Evolutionary conservation across 2,113 vertebrate genomes (phyloP).

Genomic region (Xiphophorus hellerii): DNA sequence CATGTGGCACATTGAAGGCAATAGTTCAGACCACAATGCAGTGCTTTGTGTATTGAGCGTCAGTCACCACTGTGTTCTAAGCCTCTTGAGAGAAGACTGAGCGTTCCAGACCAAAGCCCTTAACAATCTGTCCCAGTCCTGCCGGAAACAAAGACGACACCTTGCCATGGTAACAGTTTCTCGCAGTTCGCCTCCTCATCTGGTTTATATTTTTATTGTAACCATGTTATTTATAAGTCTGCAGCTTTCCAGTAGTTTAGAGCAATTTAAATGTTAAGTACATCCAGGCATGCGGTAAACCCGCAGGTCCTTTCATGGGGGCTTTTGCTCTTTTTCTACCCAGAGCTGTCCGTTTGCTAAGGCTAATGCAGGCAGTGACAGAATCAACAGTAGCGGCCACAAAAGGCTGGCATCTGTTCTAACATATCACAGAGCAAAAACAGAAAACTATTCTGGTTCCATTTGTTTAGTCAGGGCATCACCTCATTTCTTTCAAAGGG

Average conservation of each 20-base stretch:
- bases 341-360: slow-evolving; percentile 54
- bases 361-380: slow-evolving; percentile 67
- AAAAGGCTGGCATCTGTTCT: slow-evolving; percentile 68
- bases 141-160: slow-evolving; percentile 69
- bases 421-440: slow-evolving; percentile 52
- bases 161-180: slow-evolving; percentile 67
- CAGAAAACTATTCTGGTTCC: slow-evolving; percentile 45
- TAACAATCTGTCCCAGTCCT: slow-evolving; percentile 55
- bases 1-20: slow-evolving; percentile 63
- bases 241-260: slow-evolving; percentile 89
- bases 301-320: slow-evolving; percentile 87
- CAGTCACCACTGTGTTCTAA: slow-evolving; percentile 70
- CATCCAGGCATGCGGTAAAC: slow-evolving; percentile 92
- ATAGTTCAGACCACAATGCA: slow-evolving; percentile 64
- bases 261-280: slow-evolving; percentile 91
- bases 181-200: slow-evolving; percentile 82
- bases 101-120: slow-evolving; percentile 58
- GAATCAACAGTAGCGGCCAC: slow-evolving; percentile 76
- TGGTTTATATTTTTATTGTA: slow-evolving; percentile 90
- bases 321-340: slow-evolving; percentile 73
- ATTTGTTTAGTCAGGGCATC: slow-evolving; percentile 64
- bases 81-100: slow-evolving; percentile 53
- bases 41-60: slow-evolving; percentile 75
- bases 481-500: slow-evolving; percentile 68
- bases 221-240: slow-evolving; percentile 98